phyloP scores from a whole-genome alignment of 2,113 vertebrate genomes.

The Cariama cristata region DNA sequence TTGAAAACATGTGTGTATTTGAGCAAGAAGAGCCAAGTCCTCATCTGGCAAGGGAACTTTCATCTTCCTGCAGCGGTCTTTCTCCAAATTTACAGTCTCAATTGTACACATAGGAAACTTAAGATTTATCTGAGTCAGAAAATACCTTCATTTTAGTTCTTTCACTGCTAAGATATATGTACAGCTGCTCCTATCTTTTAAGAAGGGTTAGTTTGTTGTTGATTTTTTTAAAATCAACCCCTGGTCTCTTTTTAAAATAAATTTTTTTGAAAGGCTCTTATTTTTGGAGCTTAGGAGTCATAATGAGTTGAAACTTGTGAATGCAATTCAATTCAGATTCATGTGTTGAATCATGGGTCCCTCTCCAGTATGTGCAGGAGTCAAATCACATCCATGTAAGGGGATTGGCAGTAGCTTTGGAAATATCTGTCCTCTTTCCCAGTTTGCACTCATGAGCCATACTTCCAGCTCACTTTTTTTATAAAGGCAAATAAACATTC shows the following conservation, averaged over 20 bases:
- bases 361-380: neutral
- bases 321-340: neutral
- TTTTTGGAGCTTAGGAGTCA: neutral
- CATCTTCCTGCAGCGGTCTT: neutral
- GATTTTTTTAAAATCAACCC: neutral
- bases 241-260: neutral
- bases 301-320: neutral
- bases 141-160: neutral
- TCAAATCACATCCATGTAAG: neutral
- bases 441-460: neutral
- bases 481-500: neutral
- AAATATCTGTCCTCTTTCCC: neutral
- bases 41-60: neutral
- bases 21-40: neutral
- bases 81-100: neutral
- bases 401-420: slow-evolving; percentile 19
- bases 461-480: neutral
- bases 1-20: neutral
- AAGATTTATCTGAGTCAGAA: neutral
- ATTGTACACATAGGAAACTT: neutral
- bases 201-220: neutral
- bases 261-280: neutral
- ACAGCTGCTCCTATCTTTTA: neutral
- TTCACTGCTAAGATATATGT: neutral
- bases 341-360: neutral